Evolutionary conservation across 2,888 invertebrate genomes (phyloP).

Genomic region (Tetragonula carbonaria): DNA sequence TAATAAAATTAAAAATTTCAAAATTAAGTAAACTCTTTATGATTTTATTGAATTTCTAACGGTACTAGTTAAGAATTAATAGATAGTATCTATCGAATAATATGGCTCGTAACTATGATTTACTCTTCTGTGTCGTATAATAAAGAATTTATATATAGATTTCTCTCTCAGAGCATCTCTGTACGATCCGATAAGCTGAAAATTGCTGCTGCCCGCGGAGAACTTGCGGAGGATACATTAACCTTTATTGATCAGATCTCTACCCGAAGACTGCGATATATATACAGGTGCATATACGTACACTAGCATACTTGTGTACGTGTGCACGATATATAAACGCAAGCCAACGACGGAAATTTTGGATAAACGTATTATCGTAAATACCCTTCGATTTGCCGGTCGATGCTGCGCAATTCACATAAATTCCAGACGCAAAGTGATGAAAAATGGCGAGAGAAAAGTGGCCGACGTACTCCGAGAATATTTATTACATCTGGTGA

Average conservation of each 20-base stretch:
- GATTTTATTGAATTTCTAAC: too few relatives aligned
- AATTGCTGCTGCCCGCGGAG: constrained; percentile 44
- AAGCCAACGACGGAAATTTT: constrained; percentile 37
- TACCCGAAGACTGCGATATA: constrained; percentile 25
- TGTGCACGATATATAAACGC: not conserved
- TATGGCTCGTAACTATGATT: constrained; percentile 18
- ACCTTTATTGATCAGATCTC: constrained; percentile 60
- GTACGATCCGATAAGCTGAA: constrained; percentile 48
- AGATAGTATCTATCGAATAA: constrained; percentile 18
- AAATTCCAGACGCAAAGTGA: constrained; percentile 30
- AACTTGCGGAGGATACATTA: constrained; percentile 47
- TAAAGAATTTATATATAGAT: constrained; percentile 44
- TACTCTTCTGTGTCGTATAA: constrained; percentile 8
- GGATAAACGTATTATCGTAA: constrained; percentile 47
- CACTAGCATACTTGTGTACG: not conserved
- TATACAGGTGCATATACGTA: not conserved
- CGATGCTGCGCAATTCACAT: constrained; percentile 42
- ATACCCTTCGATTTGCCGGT: constrained; percentile 23
- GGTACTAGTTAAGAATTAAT: not conserved
- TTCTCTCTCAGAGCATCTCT: constrained; percentile 26
- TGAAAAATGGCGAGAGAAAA: constrained; percentile 13
- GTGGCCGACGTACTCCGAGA: not conserved
- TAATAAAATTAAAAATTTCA: too few relatives aligned
- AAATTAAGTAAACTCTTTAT: too few relatives aligned
- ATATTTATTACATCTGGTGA: constrained; percentile 24